Evolutionary conservation across 2,797 vertebrate genomes (phyloP).

Genomic region (Aplochiton taeniatus): DNA sequence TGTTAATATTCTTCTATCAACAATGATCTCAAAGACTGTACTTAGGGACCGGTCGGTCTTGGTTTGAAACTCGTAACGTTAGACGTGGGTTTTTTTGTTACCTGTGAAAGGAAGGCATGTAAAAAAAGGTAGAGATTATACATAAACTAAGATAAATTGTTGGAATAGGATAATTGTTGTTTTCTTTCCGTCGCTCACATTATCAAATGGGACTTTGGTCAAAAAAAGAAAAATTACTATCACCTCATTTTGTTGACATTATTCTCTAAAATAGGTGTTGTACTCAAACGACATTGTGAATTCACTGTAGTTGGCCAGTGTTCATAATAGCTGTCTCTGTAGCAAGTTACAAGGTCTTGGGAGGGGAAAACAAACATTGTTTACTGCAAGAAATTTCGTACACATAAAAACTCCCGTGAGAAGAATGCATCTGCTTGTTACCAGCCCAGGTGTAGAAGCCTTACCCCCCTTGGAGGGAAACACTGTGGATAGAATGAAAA

Average conservation of each 20-base stretch:
- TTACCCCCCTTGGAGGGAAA: constrained; percentile 36
- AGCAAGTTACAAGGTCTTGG: constrained; percentile 1
- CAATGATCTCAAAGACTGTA: not conserved
- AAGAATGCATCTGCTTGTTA: constrained; percentile 15
- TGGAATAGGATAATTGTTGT: too few relatives aligned
- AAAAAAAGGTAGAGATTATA: too few relatives aligned
- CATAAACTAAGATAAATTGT: too few relatives aligned
- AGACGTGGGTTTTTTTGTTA: too few relatives aligned
- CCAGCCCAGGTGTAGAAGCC: constrained; percentile 29
- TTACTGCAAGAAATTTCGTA: constrained; percentile 17
- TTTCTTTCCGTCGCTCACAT: too few relatives aligned
- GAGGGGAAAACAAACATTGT: not conserved
- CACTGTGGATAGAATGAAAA: constrained; percentile 26
- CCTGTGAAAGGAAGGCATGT: too few relatives aligned
- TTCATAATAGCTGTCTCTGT: constrained; percentile 10
- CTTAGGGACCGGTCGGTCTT: not conserved
- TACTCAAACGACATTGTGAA: constrained; percentile 8
- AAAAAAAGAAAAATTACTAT: too few relatives aligned
- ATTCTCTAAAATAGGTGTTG: not conserved
- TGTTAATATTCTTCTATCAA: constrained; percentile 8
- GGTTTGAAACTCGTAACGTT: too few relatives aligned
- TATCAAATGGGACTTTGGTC: too few relatives aligned
- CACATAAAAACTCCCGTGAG: not conserved
- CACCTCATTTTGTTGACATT: too few relatives aligned
- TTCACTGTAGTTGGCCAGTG: constrained; percentile 10